A percentile compares a stretch with the other conserved stretches of the same genome.
Evolutionary conservation across 1,140 invertebrate species (phyloP).

Genomic region (Brachionus sp.): DNA sequence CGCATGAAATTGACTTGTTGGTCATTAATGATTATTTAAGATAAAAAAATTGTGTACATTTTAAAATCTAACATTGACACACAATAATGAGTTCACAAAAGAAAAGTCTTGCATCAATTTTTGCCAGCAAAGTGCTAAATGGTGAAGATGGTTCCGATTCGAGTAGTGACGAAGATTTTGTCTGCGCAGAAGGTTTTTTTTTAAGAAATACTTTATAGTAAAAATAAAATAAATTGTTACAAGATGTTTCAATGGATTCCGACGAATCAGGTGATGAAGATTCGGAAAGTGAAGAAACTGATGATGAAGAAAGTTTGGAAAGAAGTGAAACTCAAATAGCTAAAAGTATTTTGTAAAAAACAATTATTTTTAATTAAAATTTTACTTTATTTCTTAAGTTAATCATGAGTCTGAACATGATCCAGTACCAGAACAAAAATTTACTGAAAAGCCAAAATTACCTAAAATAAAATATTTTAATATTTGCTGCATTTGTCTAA

Average conservation of each 20-base stretch:
- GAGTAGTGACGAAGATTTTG: constrained; percentile 25
- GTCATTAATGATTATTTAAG: not conserved
- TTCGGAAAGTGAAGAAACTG: not conserved
- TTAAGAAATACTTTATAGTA: not conserved
- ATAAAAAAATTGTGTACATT: too few species aligned
- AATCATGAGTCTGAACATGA: not conserved
- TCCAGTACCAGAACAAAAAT: not conserved
- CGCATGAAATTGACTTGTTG: not conserved
- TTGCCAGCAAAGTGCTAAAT: not conserved
- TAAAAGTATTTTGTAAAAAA: not conserved
- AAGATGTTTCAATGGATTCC: not conserved
- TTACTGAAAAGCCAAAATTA: not conserved
- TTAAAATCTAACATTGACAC: too few species aligned
- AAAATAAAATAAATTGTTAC: not conserved
- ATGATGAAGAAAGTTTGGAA: not conserved
- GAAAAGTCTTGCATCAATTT: not conserved
- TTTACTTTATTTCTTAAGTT: not conserved
- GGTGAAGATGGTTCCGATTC: constrained; percentile 12
- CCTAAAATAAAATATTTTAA: constrained; percentile 30
- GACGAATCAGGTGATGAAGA: not conserved
- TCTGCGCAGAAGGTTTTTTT: constrained; percentile 17
- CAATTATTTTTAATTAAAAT: not conserved
- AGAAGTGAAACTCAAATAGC: not conserved
- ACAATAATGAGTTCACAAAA: constrained; percentile 1
- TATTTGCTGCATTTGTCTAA: constrained; percentile 34